Evolutionary conservation across 2,888 invertebrate species (phyloP), one percentile per base, ranked within the genome.

Genomic region (Camptogramma bilineatum): DNA sequence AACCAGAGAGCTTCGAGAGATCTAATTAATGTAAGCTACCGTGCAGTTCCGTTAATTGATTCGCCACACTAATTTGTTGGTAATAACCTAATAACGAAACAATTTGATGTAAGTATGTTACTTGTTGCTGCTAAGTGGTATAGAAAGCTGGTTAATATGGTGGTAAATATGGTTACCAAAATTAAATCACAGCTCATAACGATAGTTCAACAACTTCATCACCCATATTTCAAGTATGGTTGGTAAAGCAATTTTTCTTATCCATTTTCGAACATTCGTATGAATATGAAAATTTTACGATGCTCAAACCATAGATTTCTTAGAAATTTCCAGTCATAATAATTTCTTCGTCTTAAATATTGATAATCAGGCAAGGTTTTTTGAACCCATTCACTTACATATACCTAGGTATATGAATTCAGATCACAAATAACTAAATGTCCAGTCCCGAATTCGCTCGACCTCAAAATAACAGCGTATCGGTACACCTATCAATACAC

Each of bases 11-110:
- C 78, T 83, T 79, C 76, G 79, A 80, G 83, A 85, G 84, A 81
- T 81, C 83, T 90, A 90, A 91, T 92, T 91, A 90, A 85, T 82
- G 84, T 86, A 75, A 78, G 86, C 86, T 86, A 84, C 85, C 86
- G 82, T 79, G 81, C 81, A 82, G 80, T 74, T 53, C 78, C 71
- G 84, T 79, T 90, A 90, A 91, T 91, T 88, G 88, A 88, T 89
- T 87, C 80, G 84, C 86, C 83, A 85, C 82, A 87, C 85, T 84
- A 81, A 88, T 86, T 85, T 82, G 74, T 69, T 70, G 71, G 73
- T 78, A 77, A 81, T 81, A 79, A 82, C 79, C 72, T 77, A 75
- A 80, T 81, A 80, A 84, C 78, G 69, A 76, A 76, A 83, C 79
- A 81, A 85, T 85, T 80, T 74, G 71, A n/a, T 17, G 34, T 2